phyloP scores from a whole-genome alignment of 2,113 vertebrate species.

The Phaetusa simplex region DNA sequence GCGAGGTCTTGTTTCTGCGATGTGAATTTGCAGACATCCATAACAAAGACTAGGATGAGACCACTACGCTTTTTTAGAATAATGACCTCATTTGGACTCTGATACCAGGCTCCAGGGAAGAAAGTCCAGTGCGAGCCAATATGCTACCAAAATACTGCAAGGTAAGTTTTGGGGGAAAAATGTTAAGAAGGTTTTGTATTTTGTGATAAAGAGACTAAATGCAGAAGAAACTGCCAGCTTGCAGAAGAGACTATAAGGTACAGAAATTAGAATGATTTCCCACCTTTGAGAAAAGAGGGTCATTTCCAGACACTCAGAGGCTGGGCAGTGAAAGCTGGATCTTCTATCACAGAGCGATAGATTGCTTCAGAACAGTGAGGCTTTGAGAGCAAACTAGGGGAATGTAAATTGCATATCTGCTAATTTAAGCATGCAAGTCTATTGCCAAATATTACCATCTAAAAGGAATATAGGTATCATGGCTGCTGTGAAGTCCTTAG shows the following conservation, averaged over 20 bases:
- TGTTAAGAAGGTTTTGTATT: not conserved
- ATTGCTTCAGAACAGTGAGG: not conserved
- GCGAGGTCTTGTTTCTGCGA: not conserved
- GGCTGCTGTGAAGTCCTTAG: not conserved
- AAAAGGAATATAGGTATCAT: not conserved
- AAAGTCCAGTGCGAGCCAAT: slow-evolving; percentile 25
- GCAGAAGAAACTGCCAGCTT: not conserved
- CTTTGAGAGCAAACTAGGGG: not conserved
- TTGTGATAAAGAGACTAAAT: not conserved
- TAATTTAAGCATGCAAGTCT: not conserved
- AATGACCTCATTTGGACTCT: slow-evolving; percentile 13
- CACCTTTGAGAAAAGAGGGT: not conserved
- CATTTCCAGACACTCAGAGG: not conserved
- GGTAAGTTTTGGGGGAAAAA: slow-evolving; percentile 18
- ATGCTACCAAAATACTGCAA: slow-evolving; percentile 73
- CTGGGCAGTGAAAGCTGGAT: not conserved
- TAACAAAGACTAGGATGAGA: slow-evolving; percentile 11
- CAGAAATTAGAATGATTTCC: not conserved
- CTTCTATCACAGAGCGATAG: not conserved
- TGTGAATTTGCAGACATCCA: not conserved
- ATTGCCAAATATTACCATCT: not conserved
- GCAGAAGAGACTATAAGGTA: not conserved
- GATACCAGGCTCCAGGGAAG: slow-evolving; percentile 26
- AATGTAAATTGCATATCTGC: not conserved
- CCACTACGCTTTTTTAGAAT: not conserved